Evolutionary conservation across 1,140 invertebrate genomes (phyloP).

Genomic region (Drosophila suzukii): DNA sequence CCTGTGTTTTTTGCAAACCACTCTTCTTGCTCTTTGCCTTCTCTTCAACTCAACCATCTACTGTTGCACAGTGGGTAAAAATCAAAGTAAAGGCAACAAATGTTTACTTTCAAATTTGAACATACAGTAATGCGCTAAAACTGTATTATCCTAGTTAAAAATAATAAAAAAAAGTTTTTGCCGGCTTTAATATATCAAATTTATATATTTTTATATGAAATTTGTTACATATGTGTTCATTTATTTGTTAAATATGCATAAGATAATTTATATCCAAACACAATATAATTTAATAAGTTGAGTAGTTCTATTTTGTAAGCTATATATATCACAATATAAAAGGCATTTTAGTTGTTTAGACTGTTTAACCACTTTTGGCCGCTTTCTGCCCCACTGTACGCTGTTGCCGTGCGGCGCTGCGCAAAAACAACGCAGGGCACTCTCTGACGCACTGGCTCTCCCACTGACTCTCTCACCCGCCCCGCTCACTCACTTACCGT

Average conservation of each 20-base stretch:
- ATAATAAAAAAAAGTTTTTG: too few species aligned
- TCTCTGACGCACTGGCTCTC: slow-evolving; percentile 52
- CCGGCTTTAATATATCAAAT: too few species aligned
- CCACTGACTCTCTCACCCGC: slow-evolving; percentile 39
- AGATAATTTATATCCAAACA: too few species aligned
- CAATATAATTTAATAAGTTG: too few species aligned
- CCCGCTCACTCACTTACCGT: slow-evolving; percentile 19
- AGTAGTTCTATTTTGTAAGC: too few species aligned
- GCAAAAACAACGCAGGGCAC: slow-evolving; percentile 66
- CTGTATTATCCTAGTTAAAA: too few species aligned
- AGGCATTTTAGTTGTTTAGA: too few species aligned
- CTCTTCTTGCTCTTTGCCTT: slow-evolving; percentile 1
- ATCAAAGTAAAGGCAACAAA: not conserved
- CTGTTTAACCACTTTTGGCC: not conserved
- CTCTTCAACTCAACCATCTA: not conserved
- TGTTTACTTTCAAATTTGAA: not conserved
- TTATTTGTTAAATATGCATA: too few species aligned
- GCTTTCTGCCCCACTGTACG: slow-evolving; percentile 3
- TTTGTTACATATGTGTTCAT: too few species aligned
- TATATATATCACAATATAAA: too few species aligned
- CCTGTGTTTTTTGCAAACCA: slow-evolving; percentile 9
- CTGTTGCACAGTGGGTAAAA: not conserved
- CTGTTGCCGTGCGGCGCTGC: slow-evolving; percentile 64
- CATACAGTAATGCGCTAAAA: too few species aligned
- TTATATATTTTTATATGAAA: too few species aligned